Evolutionary conservation across 2,888 invertebrate species (phyloP), one percentile per base, ranked within the genome.

Genomic region (Nudaria mundana): DNA sequence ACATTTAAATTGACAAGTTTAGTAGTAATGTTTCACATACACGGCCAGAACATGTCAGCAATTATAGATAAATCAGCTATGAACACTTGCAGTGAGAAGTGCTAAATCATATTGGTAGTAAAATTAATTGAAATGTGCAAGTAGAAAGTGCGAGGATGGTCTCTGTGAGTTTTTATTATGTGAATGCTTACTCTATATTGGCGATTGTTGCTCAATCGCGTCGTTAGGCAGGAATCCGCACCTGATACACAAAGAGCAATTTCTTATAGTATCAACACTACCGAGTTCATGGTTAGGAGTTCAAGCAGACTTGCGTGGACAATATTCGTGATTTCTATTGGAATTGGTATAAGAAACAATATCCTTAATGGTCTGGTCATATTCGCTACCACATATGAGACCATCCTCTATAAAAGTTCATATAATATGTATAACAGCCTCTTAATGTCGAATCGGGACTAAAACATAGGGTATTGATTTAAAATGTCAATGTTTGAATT

Each of bases 181-280:
- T 62, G 52, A 70, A 81, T 84, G 84, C 86, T 86, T 85, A 86
- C 86, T 83, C 81, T 85, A 86, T 76, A 85, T 81, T 64, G 86
- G 84, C 71, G 85, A 84, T 81, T 84, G 84, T 69, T 84, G 83
- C 77, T 86, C 83, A 79, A 84, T 83, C 76, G 83, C 78, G 78
- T 85, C 85, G 74, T 77, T 82, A 63, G 86, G 85, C 84, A 84
- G 85, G 86, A 85, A 86, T 65, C 86, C 84, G 86, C 86, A 86
- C 76, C 86, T 86, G 86, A 76, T 79, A 85, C 72, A 79, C 65
- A 82, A 65, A 83, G 66, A 80, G 66, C 66, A 77, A 64, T 59
- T 52, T 56, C 56, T 66, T 69, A 56, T 52, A 51, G 44, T 42
- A 40, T 38, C 41, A 47, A 47, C 15, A 44, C 45, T 48, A 42